A percentile compares a stretch with the other conserved stretches of the same genome.
Conservation (phyloP, 2,797 vertebrate species). For the Artibeus jamaicensis region DNA sequence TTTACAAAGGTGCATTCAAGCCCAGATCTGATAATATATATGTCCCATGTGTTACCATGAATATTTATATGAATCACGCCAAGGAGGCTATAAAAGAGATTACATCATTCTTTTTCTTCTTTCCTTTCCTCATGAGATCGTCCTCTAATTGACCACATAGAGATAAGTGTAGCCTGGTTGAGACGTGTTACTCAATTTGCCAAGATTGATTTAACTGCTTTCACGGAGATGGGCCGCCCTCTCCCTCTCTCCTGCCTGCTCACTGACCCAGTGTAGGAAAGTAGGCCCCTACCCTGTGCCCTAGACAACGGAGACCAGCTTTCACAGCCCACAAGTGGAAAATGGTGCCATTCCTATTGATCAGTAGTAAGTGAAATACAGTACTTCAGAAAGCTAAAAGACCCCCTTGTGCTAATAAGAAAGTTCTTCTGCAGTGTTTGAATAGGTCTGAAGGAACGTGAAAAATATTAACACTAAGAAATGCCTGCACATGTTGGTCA, state of each 20-base stretch:
- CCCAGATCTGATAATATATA: conserved; percentile 55
- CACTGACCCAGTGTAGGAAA: not conserved
- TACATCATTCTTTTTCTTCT: conserved; percentile 41
- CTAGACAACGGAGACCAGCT: not conserved
- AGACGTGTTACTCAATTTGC: not conserved
- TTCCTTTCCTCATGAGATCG: conserved; percentile 51
- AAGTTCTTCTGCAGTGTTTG: not conserved
- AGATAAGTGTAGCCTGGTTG: conserved; percentile 57
- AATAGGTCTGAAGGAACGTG: not conserved
- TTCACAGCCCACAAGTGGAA: not conserved
- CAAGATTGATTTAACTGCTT: conserved; percentile 51
- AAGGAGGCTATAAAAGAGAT: conserved; percentile 41
- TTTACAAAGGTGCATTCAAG: conserved; percentile 36
- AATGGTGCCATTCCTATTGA: not conserved
- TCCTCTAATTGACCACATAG: conserved; percentile 58
- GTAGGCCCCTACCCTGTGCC: not conserved
- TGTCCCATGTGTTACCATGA: conserved; percentile 2
- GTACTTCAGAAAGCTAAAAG: not conserved
- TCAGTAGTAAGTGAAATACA: not conserved
- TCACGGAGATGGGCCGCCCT: not conserved
- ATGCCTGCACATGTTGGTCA: not conserved
- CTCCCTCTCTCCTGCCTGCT: not conserved
- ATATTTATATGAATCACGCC: conserved; percentile 47
- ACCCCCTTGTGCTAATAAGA: not conserved
- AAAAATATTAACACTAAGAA: not conserved